phyloP scores from a whole-genome alignment of 2,113 vertebrate genomes.

The Phyllostomus discolor region DNA sequence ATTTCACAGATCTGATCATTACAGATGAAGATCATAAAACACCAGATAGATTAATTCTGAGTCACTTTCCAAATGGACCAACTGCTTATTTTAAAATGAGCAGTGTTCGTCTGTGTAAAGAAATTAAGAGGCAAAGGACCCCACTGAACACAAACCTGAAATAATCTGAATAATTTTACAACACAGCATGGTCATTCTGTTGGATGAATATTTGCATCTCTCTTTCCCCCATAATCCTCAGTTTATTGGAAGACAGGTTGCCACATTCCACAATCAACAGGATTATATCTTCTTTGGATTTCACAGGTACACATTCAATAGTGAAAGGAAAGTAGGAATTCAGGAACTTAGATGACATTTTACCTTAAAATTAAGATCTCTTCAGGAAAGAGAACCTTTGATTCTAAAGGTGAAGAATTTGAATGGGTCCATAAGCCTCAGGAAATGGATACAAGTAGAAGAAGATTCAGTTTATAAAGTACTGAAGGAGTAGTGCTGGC shows the following conservation, averaged over 20 bases:
- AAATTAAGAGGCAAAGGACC: constrained; percentile 94
- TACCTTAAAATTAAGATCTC: constrained; percentile 94
- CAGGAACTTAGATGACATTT: constrained; percentile 97
- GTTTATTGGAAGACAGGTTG: constrained; percentile 94
- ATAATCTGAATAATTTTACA: constrained; percentile 96
- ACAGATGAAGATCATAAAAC: constrained; percentile 94
- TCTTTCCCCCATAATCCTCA: constrained; percentile 94
- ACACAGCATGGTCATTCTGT: constrained; percentile 93
- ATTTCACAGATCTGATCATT: constrained; percentile 94
- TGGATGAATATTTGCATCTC: constrained; percentile 93
- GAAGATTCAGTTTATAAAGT: constrained; percentile 94
- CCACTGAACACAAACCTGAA: constrained; percentile 91
- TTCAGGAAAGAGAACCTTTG: constrained; percentile 96
- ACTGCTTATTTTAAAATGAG: constrained; percentile 95
- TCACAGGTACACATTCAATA: constrained; percentile 97
- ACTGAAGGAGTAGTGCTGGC: neutral
- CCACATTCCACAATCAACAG: constrained; percentile 96
- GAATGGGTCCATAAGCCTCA: constrained; percentile 99
- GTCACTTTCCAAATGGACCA: constrained; percentile 96
- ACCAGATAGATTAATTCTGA: constrained; percentile 94
- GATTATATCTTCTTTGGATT: constrained; percentile 98
- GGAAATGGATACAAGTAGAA: constrained; percentile 94
- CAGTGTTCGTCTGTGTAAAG: constrained; percentile 92
- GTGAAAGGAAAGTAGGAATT: constrained; percentile 96
- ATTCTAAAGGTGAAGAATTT: constrained; percentile 97